Evolutionary conservation across 2,888 invertebrate species (phyloP), one percentile per base, ranked within the genome.

Genomic region (Atethmia centrago): DNA sequence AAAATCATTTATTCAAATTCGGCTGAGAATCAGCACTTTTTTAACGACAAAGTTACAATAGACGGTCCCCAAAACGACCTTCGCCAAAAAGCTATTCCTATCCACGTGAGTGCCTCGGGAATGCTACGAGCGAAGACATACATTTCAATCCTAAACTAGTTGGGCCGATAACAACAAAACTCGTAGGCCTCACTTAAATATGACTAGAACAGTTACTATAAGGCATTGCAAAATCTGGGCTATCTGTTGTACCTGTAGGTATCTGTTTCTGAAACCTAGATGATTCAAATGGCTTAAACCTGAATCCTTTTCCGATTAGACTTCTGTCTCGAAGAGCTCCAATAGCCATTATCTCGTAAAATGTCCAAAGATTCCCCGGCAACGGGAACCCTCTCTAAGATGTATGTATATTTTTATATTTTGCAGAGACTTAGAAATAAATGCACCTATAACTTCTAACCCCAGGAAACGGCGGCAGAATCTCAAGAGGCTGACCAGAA

Each of bases 391-490:
- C 47, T 74, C 77, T 56, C 74, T 71, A 72, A 78, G 79, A 66
- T 76, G 82, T 77, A 74, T 71, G 71, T 84, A 74, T 81, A 67
- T 82, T 74, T 71, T 84, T 76, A 74, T 84, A 67, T 71, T 79
- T 78, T 79, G 19, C 83, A 84, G 86, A 74, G 86, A 86, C 63
- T 74, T 83, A 74, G 82, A 86, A 72, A 75, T 83, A 47, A 73
- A 84, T 61, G 75, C 77, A 70, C 80, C 74, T 53, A 65, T 77
- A 55, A 68, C 64, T 65, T 73, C 64, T 47, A 87, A 82, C 66
- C 76, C 82, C 74, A 86, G 71, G 82, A 88, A 85, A 82, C 79
- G 77, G 19, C 89, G 85, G 85, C 89, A 84, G 67, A 80, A 81
- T 28, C 62, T 77, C 28, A 82, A 82, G 64, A 82, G 77, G 68